Base-by-base conservation (phyloP, 2,888 invertebrate genomes). In the Scaptomyza caliginosa region DNA sequence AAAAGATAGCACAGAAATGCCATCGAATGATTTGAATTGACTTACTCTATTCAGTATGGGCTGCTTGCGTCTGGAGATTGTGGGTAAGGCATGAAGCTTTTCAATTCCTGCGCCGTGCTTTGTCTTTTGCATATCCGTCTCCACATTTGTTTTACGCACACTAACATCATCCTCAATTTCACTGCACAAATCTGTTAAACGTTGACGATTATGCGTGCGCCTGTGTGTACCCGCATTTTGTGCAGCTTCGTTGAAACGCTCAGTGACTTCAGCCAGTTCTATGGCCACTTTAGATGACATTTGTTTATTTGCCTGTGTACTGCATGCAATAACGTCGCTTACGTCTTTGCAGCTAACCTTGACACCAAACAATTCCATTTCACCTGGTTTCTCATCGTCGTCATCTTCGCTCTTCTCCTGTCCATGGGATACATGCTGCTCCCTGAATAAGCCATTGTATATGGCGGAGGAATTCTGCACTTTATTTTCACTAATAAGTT, bases 81-180 rank as follows among this genome's bases (percentile, higher is more conserved):
- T 73, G 1, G 89, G 89, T 3, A 89, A 19, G 2, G 77, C 77
- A 11, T 88, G 74, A 2, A 94, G 90, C 77, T 94, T 93, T 80
- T 96, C 95, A 78, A 58, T 95, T 89, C 93, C 36, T 0, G 64
- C 24, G 93, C 89, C 78, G 16, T 77, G 64, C 11, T 74, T 74
- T 0, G 84, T 74, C 10, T 55, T 63, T 21, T 69, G 38, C 73
- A 90, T 65, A 65, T 87, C 82, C 11, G 78, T 63, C 3, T 64
- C 64, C 1, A 90, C 59, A 60, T 88, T 80, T 8, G 78, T 23
- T 34, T 57, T 69, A 0, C 67, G 66, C 8, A 58, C 46, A 11
- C 23, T 45, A 7, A 62, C 40, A 32, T 56, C 59, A 4, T 67
- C 67, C n/a, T n/a, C n/a, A 0, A 52, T 48, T 68, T 68, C 66